Base-by-base conservation (phyloP, 2,113 vertebrate genomes). In the Cathartes aura region DNA sequence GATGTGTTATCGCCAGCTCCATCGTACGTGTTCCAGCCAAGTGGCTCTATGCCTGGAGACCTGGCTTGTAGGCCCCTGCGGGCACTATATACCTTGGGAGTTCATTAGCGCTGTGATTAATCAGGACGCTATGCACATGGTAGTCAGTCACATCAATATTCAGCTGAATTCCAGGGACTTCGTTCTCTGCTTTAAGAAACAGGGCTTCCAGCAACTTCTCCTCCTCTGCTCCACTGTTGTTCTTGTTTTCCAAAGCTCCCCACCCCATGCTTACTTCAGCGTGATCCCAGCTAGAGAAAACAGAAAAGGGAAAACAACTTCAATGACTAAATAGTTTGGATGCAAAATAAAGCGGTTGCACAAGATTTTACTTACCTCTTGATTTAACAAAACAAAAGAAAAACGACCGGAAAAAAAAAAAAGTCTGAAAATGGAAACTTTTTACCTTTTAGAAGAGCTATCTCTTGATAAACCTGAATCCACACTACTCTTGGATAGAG, bases 21-120 rank as follows among this genome's bases (percentile, higher is more conserved):
- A 43, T 8, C 0, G 0, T 8, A 13, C 0, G 0, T 2, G 11
- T 30, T 68, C 34, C 30, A 90, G 62, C 15, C 82, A 64, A 52
- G 58, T 0, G 5, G 7, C 23, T 74, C 66, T 10, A 3, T 3
- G 52, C 32, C 87, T 43, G 56, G 59, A 81, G 60, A 73, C 11
- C 24, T 8, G 34, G 38, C 58, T 40, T 23, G 47, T 47, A 45
- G 48, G 45, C 3, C 29, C 52, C 62, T 60, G 48, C 1, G 5
- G 62, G 82, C 19, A 36, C 34, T 36, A 4, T 17, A 3, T 5
- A 48, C 30, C 47, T 62, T 0, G 0, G n/a, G 63, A 84, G 20
- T 23, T 93, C 50, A 36, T 66, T 43, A 78, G 15, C 66, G 59
- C 58, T 71, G 40, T 10, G n/a, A 60, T 53, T 73, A 66, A 48